Conservation (phyloP, 2,888 invertebrate genomes). For the Tineola bisselliella region DNA sequence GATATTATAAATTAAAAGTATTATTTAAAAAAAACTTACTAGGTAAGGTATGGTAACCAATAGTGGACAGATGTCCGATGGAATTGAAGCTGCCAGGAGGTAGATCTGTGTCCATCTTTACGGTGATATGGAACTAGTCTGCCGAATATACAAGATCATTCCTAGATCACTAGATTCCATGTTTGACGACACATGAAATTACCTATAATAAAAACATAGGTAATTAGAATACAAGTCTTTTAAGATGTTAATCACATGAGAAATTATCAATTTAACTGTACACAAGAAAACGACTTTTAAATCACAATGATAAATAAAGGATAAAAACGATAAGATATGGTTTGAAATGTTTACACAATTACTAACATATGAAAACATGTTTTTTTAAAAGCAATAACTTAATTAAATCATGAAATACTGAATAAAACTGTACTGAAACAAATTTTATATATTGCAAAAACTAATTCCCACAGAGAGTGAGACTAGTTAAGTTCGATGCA, state of each 20-base stretch:
- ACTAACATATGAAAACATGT: neutral
- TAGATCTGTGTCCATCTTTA: conserved; percentile 62
- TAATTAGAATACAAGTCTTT: neutral
- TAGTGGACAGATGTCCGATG: conserved; percentile 62
- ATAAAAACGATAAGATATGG: neutral
- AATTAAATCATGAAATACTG: neutral
- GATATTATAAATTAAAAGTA: too few species aligned
- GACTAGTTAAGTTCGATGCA: conserved; percentile 63
- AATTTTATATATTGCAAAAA: conserved; percentile 36
- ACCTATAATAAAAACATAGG: neutral
- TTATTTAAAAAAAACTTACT: conserved; percentile 28
- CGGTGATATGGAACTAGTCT: conserved; percentile 22
- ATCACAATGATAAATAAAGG: neutral
- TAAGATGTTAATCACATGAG: neutral
- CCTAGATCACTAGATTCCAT: neutral
- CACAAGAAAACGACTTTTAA: neutral
- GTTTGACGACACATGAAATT: neutral
- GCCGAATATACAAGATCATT: conserved; percentile 17
- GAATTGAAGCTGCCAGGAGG: conserved; percentile 64
- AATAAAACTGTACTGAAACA: conserved; percentile 32
- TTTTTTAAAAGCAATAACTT: neutral
- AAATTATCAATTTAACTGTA: neutral
- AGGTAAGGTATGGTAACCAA: conserved; percentile 57
- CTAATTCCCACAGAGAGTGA: conserved; percentile 54
- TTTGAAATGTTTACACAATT: neutral